Evolutionary conservation across 2,113 vertebrate species (phyloP).

Genomic region (Pollimyrus isidori): DNA sequence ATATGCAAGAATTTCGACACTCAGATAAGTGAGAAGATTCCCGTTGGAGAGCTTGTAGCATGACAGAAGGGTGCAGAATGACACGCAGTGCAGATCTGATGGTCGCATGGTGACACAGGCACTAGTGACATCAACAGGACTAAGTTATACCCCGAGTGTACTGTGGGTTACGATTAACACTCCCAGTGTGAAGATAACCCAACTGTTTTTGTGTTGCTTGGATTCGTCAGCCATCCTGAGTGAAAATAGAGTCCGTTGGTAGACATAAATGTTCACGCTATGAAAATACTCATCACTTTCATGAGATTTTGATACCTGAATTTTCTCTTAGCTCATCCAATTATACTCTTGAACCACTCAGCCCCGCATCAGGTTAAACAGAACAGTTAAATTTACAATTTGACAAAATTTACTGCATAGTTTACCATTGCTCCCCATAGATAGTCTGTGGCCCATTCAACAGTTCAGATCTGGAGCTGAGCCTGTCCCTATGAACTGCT

Average conservation of each 20-base stretch:
- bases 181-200: not conserved
- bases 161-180: not conserved
- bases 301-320: not conserved
- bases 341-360: not conserved
- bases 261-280: not conserved
- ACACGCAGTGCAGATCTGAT: not conserved
- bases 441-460: not conserved
- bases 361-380: not conserved
- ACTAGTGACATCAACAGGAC: not conserved
- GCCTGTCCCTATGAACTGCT: not conserved
- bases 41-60: not conserved
- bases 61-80: not conserved
- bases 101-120: not conserved
- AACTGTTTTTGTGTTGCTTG: not conserved
- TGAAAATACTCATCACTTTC: not conserved
- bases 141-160: not conserved
- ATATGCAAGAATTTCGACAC: not conserved
- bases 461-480: not conserved
- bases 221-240: not conserved
- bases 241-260: not conserved
- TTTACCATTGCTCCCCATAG: not conserved
- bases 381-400: not conserved
- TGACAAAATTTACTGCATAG: not conserved
- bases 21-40: not conserved
- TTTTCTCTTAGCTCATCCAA: not conserved